phyloP scores from a whole-genome alignment of 2,113 vertebrate species.

The Pterocles gutturalis region DNA sequence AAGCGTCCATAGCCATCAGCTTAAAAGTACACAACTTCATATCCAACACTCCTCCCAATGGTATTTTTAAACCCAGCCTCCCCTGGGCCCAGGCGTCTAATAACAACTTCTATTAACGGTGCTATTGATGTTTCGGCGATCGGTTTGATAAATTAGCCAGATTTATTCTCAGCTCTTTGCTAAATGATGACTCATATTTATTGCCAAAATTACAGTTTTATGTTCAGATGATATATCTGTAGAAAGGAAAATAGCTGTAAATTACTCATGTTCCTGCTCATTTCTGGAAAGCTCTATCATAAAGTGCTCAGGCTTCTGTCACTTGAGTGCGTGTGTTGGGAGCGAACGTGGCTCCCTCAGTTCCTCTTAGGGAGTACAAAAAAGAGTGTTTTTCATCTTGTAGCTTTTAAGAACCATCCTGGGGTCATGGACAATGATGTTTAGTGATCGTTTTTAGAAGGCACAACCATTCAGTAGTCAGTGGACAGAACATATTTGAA shows the following conservation, averaged over 20 bases:
- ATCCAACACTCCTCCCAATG: not conserved
- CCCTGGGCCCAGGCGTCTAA: not conserved
- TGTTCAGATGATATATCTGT: not conserved
- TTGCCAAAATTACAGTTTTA: slow-evolving; percentile 13
- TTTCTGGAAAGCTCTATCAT: not conserved
- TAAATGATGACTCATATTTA: slow-evolving; percentile 39
- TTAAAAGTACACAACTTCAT: not conserved
- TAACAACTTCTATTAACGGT: slow-evolving; percentile 26
- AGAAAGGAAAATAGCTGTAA: slow-evolving; percentile 2
- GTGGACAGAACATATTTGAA: slow-evolving; percentile 25
- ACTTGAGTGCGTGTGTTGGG: not conserved
- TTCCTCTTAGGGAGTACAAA: not conserved
- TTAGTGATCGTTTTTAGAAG: slow-evolving; percentile 33
- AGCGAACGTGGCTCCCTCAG: not conserved
- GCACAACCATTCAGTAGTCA: not conserved
- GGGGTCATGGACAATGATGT: not conserved
- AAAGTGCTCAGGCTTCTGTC: not conserved
- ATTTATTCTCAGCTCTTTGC: slow-evolving; percentile 13
- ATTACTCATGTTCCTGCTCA: slow-evolving; percentile 1
- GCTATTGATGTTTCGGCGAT: not conserved
- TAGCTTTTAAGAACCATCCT: not conserved
- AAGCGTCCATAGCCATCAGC: not conserved
- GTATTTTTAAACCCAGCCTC: not conserved
- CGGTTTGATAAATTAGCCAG: not conserved
- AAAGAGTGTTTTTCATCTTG: not conserved